phyloP scores from a whole-genome alignment of 2,888 invertebrate genomes.

The Sicus ferrugineus region DNA sequence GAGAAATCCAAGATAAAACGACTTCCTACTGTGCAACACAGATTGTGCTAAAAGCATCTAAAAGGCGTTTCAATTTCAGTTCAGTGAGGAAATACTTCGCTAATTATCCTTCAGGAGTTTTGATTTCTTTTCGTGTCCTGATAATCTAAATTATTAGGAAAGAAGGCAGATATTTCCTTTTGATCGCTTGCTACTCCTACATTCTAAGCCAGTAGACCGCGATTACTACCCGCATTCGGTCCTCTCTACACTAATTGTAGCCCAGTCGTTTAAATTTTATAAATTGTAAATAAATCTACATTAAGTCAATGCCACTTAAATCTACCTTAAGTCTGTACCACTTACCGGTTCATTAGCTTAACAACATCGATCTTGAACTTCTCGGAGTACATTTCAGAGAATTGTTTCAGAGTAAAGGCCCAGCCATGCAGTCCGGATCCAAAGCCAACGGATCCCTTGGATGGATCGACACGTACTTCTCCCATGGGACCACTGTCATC shows the following conservation, averaged over 20 bases:
- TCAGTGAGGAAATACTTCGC: background rate
- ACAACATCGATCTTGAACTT: slow-evolving; percentile 98
- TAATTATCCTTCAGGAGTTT: background rate
- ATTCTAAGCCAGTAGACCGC: too few relatives aligned
- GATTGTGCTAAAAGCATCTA: slow-evolving; percentile 61
- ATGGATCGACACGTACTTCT: slow-evolving; percentile 96
- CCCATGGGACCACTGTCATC: slow-evolving; percentile 99
- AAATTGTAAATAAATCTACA: background rate
- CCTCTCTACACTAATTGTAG: too few relatives aligned
- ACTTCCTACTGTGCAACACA: slow-evolving; percentile 56
- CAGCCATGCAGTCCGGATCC: slow-evolving; percentile 99
- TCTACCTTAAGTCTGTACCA: slow-evolving; percentile 29
- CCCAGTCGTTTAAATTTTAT: background rate
- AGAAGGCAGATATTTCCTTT: too few relatives aligned
- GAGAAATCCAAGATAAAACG: slow-evolving; percentile 42
- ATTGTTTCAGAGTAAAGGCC: slow-evolving; percentile 99
- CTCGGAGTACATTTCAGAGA: slow-evolving; percentile 98
- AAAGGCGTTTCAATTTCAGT: background rate
- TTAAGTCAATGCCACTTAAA: background rate
- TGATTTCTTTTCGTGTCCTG: background rate
- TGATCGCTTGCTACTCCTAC: too few relatives aligned
- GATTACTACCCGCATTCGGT: too few relatives aligned
- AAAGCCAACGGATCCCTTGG: slow-evolving; percentile 98
- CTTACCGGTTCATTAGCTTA: slow-evolving; percentile 91
- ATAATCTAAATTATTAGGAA: too few relatives aligned